Conservation (phyloP, 2,888 invertebrate genomes). For the Leuctra nigra region DNA sequence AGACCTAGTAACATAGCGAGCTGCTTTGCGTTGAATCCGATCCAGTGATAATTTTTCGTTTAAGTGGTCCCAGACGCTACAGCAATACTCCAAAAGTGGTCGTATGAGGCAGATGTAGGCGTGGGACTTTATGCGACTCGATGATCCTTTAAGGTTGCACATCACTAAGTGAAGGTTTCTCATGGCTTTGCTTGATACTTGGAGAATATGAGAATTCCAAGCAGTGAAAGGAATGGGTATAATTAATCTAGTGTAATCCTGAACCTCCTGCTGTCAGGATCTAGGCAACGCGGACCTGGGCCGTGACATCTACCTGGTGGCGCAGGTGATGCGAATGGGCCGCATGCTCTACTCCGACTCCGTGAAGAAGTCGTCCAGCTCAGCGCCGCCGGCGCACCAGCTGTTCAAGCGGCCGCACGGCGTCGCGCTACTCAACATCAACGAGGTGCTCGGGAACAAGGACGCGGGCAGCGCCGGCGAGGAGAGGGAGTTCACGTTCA, state of each 20-base stretch:
- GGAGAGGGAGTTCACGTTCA: conserved; percentile 65
- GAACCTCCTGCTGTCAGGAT: conserved; percentile 50
- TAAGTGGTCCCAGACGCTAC: too few species aligned
- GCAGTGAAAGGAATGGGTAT: too few species aligned
- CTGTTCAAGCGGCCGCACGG: conserved; percentile 65
- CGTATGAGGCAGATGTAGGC: background rate
- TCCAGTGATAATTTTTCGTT: background rate
- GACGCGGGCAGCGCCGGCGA: conserved; percentile 20
- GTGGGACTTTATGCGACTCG: background rate
- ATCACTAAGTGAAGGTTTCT: background rate
- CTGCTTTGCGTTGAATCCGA: background rate
- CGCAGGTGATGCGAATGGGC: conserved; percentile 85
- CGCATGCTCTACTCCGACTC: conserved; percentile 66
- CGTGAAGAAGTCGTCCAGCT: conserved; percentile 41
- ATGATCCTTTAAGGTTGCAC: background rate
- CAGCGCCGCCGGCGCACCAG: conserved; percentile 24
- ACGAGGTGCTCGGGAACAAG: conserved; percentile 42
- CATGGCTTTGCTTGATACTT: background rate
- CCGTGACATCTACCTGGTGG: conserved; percentile 80
- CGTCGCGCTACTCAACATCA: conserved; percentile 71
- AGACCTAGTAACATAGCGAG: background rate
- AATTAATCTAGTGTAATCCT: too few species aligned
- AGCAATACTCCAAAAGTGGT: too few species aligned
- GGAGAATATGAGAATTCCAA: background rate
- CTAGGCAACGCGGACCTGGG: conserved; percentile 78